Base-by-base conservation (phyloP, 1,140 invertebrate genomes). In the Atta cephalotes region DNA sequence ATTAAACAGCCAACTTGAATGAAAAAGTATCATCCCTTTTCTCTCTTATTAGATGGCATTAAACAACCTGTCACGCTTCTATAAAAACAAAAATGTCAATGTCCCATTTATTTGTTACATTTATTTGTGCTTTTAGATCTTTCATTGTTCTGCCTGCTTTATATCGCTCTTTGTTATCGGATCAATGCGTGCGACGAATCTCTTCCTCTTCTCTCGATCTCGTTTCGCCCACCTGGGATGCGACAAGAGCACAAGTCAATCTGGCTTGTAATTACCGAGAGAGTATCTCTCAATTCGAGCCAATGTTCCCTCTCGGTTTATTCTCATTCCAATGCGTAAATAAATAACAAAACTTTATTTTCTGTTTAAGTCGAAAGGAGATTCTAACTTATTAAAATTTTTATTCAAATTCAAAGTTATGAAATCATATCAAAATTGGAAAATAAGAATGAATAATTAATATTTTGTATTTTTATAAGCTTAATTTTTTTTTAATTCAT, bases 221-320 rank as follows among this genome's bases (percentile, higher is more conserved):
- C 49, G n/a, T 81, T 70, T 81, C 35, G 49, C 9, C 21, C 78
- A 71, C 31, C 51, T 81, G 53, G 35, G 31, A 81, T 49, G 6
- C 49, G n/a, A 51, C 66, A 71, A 81, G 21, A 81, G 35, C 66
- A 81, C 51, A 58, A 70, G 21, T 81, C 49, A 53, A 81, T 35
- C 31, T 60, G 51, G 66, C 60, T 58, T 16, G 66, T 81, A 81
- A 81, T 71, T 81, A 81, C 51, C 31, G 45, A 35, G 35, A 81
- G 28, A 76, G 35, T 77, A 78, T 72, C 71, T 77, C 74, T 51
- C 49, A 25, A 63, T 65, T 86, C 31, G n/a, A 16, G 12, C 51
- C n/a, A 18, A 58, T 53, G 45, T 39, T 28, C 10, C 18, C 51
- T 70, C 31, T n/a, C 65, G 12, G 21, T 45, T 56, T 58, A 35